A percentile compares a stretch with the other conserved stretches of the same genome.
Conservation (phyloP, 1,140 invertebrate species). For the Frieseomelitta varia region DNA sequence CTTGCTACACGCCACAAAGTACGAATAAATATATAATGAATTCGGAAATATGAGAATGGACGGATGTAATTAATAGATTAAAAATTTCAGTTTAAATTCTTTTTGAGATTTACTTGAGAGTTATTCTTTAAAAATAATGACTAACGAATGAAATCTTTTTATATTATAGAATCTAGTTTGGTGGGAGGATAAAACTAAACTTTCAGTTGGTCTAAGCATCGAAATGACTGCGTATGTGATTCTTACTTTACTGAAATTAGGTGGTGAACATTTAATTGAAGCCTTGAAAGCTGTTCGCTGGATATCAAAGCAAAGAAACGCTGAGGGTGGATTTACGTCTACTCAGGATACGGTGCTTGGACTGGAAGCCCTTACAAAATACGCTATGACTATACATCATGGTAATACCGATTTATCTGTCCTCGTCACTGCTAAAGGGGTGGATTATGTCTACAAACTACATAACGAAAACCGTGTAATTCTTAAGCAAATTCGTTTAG, state of each 20-base stretch:
- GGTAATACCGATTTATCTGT: constrained; percentile 78
- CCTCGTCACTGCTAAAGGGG: constrained; percentile 73
- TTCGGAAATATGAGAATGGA: background rate
- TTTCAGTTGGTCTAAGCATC: constrained; percentile 82
- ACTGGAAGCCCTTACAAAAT: constrained; percentile 85
- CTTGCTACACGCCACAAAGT: constrained; percentile 74
- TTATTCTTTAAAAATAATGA: background rate
- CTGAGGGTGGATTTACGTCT: constrained; percentile 89
- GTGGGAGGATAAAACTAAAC: constrained; percentile 80
- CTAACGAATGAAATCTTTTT: background rate
- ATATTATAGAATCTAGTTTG: constrained; percentile 73
- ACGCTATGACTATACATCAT: constrained; percentile 79
- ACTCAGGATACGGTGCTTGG: constrained; percentile 88
- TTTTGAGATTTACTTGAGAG: background rate
- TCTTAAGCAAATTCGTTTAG: constrained; percentile 76
- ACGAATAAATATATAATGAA: constrained; percentile 16
- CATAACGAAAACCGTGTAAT: constrained; percentile 80
- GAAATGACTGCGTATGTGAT: constrained; percentile 91
- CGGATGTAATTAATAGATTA: background rate
- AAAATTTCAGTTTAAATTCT: background rate
- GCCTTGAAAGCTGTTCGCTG: constrained; percentile 85
- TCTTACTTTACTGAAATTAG: constrained; percentile 84
- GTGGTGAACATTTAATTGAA: constrained; percentile 83
- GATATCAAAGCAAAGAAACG: constrained; percentile 89
- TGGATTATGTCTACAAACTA: constrained; percentile 76